Evolutionary conservation across 2,113 vertebrate genomes (phyloP).

Genomic region (Elachura formosa): DNA sequence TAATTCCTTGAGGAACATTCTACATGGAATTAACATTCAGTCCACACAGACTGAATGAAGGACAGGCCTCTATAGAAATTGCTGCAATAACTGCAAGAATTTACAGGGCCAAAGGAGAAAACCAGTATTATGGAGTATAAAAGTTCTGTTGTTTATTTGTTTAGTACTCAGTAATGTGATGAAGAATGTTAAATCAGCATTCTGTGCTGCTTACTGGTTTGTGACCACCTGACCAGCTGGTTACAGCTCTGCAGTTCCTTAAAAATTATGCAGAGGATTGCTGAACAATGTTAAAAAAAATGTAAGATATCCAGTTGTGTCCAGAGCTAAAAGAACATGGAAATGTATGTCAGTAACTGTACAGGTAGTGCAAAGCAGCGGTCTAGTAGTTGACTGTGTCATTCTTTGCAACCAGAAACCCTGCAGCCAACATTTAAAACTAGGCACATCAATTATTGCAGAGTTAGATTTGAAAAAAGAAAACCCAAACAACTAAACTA

Average conservation of each 20-base stretch:
- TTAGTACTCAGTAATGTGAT: background rate
- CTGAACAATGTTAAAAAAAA: background rate
- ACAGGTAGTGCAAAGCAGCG: background rate
- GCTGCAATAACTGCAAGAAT: background rate
- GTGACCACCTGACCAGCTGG: background rate
- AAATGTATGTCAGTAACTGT: background rate
- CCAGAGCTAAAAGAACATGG: background rate
- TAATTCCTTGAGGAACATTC: background rate
- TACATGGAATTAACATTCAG: background rate
- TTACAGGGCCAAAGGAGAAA: background rate
- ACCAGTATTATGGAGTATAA: background rate
- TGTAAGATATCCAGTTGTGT: background rate
- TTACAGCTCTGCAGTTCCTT: background rate
- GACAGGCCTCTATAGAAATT: background rate
- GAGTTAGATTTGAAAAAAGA: background rate
- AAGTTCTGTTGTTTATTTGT: background rate
- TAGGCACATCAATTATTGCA: background rate
- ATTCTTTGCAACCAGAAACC: background rate
- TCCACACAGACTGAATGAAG: background rate
- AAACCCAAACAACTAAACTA: background rate
- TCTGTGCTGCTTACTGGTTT: background rate
- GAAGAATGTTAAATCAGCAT: background rate
- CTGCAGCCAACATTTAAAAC: background rate
- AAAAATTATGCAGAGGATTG: background rate
- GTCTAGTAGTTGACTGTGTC: background rate